Conservation (phyloP, 2,113 vertebrate species). For the Copsychus sechellarum region DNA sequence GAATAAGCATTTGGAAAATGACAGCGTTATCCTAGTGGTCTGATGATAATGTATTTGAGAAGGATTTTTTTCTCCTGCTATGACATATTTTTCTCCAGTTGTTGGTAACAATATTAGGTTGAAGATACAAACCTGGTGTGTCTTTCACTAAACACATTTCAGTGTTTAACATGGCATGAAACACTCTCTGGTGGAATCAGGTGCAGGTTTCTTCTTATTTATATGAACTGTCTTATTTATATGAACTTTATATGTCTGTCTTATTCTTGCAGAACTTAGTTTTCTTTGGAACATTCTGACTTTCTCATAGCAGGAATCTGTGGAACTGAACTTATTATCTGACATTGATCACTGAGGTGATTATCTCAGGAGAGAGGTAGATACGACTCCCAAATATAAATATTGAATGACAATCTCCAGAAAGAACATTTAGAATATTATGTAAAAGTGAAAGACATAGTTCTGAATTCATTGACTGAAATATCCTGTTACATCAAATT, state of each 20-base stretch:
- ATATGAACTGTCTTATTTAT: neutral
- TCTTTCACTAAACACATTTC: fast-evolving
- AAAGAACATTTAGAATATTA: neutral
- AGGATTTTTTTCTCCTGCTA: neutral
- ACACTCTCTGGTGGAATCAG: neutral
- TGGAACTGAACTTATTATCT: neutral
- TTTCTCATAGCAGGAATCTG: neutral
- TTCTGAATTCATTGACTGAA: neutral
- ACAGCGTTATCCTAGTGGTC: neutral
- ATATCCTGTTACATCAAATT: neutral
- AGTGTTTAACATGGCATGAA: neutral
- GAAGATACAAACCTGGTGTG: neutral
- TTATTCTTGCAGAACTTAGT: neutral
- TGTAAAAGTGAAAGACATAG: neutral
- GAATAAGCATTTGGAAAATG: neutral
- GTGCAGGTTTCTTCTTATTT: neutral
- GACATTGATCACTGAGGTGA: neutral
- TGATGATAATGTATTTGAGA: neutral
- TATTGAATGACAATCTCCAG: neutral
- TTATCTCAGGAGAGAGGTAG: neutral
- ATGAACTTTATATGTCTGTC: neutral
- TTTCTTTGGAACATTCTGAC: neutral
- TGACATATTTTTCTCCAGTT: neutral
- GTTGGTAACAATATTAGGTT: neutral
- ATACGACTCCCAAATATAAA: neutral